Percentiles rank a stretch among this genome's conserved stretches.
phyloP scores from a whole-genome alignment of 2,797 vertebrate species.

The Amazona finschi region DNA sequence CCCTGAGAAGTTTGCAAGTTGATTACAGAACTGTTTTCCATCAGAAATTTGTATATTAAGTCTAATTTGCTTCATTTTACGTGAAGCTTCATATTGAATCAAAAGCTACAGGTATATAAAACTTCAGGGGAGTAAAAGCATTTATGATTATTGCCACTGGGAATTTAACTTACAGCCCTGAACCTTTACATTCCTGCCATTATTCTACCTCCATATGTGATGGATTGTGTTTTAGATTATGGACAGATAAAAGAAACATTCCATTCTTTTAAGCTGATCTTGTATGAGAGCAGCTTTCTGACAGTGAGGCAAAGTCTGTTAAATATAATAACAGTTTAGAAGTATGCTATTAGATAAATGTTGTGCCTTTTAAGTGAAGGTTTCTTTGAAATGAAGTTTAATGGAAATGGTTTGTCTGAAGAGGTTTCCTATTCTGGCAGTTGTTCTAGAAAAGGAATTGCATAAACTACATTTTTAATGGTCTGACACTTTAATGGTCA shows the following conservation, averaged over 20 bases:
- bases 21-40: background rate
- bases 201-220: background rate
- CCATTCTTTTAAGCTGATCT: background rate
- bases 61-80: background rate
- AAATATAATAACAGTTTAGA: background rate
- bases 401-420: background rate
- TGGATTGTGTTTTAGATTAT: background rate
- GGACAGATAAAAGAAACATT: background rate
- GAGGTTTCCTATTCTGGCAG: background rate
- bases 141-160: background rate
- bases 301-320: background rate
- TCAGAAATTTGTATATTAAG: background rate
- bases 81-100: background rate
- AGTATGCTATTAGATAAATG: background rate
- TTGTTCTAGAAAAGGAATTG: slow-evolving; percentile 11
- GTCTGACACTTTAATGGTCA: slow-evolving; percentile 42
- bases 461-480: slow-evolving; percentile 46
- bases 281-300: background rate
- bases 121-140: background rate
- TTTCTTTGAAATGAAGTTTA: background rate
- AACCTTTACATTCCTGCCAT: background rate
- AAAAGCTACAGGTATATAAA: background rate
- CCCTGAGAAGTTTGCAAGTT: background rate
- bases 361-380: background rate
- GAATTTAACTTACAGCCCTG: background rate